These are phyloP conservation scores for Sylvilagus floridanus DNA, from an alignment of 2,797 vertebrate species.

Conservation along the genomic window DNA sequence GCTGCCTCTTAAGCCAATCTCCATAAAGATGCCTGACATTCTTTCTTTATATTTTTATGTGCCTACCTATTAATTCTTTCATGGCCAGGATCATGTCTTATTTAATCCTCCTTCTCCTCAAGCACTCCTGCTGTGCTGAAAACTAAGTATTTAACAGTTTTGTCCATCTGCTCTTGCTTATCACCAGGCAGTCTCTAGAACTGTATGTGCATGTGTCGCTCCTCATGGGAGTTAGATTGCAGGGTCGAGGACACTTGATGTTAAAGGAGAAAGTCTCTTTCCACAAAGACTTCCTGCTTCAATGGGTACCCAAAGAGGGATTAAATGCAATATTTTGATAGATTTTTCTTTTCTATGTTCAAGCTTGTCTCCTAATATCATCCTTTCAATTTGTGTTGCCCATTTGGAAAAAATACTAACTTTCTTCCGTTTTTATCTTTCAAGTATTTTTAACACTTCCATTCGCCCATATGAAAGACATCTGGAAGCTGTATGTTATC, in stretches of 20 bases:
- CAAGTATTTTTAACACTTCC: constrained; percentile 54
- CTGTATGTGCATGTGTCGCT: background rate
- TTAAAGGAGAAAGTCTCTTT: background rate
- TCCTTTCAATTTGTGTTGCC: constrained; percentile 58
- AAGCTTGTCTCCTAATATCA: constrained; percentile 11
- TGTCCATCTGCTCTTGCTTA: background rate
- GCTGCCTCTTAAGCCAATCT: background rate
- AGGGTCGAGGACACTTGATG: background rate
- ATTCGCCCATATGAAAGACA: constrained; percentile 1
- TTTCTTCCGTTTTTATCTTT: constrained; percentile 53
- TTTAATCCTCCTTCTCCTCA: background rate
- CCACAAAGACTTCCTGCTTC: background rate
- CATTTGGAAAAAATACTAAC: background rate
- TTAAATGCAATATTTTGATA: constrained; percentile 7
- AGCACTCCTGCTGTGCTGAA: background rate
- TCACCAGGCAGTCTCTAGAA: background rate
- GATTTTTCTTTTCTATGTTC: constrained; percentile 5
- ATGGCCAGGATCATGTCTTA: background rate
- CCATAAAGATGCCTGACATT: background rate
- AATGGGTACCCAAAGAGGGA: constrained; percentile 14
- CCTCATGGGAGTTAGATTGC: background rate
- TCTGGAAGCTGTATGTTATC: constrained; percentile 58
- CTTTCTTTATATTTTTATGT: background rate
- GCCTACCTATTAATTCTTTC: background rate
- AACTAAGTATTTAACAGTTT: background rate